These are phyloP conservation scores for Myopa tessellatipennis DNA, from an alignment of 2,888 invertebrate species.

Conservation along the genomic window DNA sequence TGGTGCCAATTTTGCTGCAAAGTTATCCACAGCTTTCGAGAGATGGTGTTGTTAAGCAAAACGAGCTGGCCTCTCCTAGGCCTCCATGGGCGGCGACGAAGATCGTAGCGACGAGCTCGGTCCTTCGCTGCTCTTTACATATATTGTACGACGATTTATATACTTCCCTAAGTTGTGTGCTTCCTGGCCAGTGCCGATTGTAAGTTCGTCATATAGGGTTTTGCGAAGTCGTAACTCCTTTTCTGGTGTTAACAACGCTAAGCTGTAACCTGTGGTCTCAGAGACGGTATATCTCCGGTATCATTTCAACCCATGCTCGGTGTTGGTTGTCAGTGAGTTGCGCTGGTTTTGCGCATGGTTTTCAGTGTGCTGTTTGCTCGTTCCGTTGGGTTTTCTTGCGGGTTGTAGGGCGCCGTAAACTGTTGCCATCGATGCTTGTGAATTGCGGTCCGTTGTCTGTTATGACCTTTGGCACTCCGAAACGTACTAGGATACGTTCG, in stretches of 20 bases:
- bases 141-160: not conserved
- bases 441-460: not conserved
- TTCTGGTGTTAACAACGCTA: conserved; percentile 15
- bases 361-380: not conserved
- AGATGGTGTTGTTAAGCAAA: not conserved
- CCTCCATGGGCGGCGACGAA: not conserved
- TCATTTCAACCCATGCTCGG: not conserved
- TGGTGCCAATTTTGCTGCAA: too few relatives aligned
- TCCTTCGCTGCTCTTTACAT: not conserved
- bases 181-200: not conserved
- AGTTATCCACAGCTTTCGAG: too few relatives aligned
- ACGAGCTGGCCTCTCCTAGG: not conserved
- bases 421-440: not conserved
- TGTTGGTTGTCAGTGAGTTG: not conserved
- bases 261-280: conserved; percentile 20
- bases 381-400: conserved; percentile 24
- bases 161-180: too few relatives aligned
- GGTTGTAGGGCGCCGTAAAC: conserved; percentile 8
- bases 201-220: not conserved
- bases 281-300: not conserved
- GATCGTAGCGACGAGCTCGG: not conserved
- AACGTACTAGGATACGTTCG: not conserved
- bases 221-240: not conserved
- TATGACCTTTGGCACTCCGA: not conserved
- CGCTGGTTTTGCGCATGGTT: not conserved